Base-by-base conservation (phyloP, 2,888 invertebrate species). In the Adelognathus sp. region DNA sequence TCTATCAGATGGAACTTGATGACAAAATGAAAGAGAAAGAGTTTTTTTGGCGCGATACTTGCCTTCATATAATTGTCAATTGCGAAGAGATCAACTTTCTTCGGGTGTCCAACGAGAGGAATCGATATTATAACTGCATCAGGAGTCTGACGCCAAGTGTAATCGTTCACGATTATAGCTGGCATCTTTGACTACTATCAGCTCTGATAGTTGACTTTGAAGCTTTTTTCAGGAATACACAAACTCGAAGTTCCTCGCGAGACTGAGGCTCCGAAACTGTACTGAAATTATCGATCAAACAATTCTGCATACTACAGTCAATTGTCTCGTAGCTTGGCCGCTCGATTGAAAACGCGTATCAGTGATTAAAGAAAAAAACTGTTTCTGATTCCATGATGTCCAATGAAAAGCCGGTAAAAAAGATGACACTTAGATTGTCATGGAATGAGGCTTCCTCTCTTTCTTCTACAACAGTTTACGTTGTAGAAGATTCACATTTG, bases 111-210 rank as follows among this genome's bases (percentile, higher is more conserved):
- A 86, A 93, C 94, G 61, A 96, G 87, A 3, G 96, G 95, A 29
- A 96, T 93, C 81, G 93, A 93, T 70, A 97, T 93, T 76, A 94
- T 93, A 6, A 97, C 86, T 39, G 91, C 91, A 41, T 92, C 92
- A 11, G 92, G 91, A 1, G 95, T 95, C 92, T 97, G 96, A 41
- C 94, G 94, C 97, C 97, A 97, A 39, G 93, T 93, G 86, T 93
- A 95, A 92, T 96, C 95, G 92, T 95, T 95, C 0, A 97, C 93
- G 82, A 96, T 83, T 82, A 96, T 94, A 36, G 80, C 81, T n/a
- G 96, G 95, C 96, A 96, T 96, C 77, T 4, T 27, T 3, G 16
- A 50, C 39, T 69, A 39, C 46, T 18, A 2, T 21, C 2, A 39
- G 11, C 41, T 7, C 60, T 60, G 36, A 24, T 7, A 52, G 11